Percentiles rank a stretch among this genome's conserved stretches.
phyloP scores from a whole-genome alignment of 2,888 invertebrate genomes.

The Apodemia hepburni region DNA sequence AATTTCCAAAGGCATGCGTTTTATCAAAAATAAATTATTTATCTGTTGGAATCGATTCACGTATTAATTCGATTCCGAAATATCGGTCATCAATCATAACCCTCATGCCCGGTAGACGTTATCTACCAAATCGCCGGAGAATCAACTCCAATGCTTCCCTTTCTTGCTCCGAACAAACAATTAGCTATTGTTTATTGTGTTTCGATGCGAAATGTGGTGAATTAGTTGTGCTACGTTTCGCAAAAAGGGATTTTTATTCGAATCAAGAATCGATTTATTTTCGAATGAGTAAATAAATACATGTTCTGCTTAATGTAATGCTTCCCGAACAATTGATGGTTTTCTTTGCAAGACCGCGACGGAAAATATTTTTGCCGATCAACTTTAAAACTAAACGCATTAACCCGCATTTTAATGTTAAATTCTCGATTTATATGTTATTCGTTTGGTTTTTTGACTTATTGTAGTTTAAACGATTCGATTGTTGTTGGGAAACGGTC shows the following conservation, averaged over 20 bases:
- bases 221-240: conserved; percentile 31
- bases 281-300: conserved; percentile 29
- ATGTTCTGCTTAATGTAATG: conserved; percentile 28
- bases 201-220: conserved; percentile 33
- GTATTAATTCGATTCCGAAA: conserved; percentile 50
- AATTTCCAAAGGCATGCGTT: conserved; percentile 43
- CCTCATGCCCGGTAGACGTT: conserved; percentile 41
- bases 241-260: conserved; percentile 38
- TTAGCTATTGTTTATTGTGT: conserved; percentile 41
- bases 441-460: conserved; percentile 23
- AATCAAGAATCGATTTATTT: conserved; percentile 31
- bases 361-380: conserved; percentile 9
- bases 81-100: conserved; percentile 45
- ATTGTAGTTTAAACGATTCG: conserved; percentile 17
- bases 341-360: conserved; percentile 22
- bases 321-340: conserved; percentile 23
- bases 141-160: conserved; percentile 28
- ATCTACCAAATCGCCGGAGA: conserved; percentile 22
- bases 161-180: conserved; percentile 34
- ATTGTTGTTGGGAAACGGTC: conserved; percentile 23
- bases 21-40: conserved; percentile 62
- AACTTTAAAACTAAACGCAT: conserved; percentile 9
- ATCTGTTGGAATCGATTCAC: conserved; percentile 51
- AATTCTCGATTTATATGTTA: conserved; percentile 27
- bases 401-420: conserved; percentile 25